phyloP scores from a whole-genome alignment of 2,797 vertebrate species.

The Galago senegalensis region DNA sequence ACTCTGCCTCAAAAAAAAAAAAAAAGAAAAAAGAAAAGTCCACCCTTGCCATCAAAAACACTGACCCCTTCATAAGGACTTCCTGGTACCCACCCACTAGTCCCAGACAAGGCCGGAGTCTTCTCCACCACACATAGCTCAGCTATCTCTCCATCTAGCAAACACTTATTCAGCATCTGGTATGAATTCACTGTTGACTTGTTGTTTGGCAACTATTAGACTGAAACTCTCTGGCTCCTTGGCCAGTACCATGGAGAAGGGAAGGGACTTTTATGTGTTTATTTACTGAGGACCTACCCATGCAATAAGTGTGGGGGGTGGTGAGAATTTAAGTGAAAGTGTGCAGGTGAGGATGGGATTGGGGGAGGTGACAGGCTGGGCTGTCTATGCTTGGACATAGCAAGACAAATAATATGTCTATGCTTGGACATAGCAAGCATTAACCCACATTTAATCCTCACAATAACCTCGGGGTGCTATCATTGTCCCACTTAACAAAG shows the following conservation, averaged over 20 bases:
- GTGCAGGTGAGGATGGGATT: accelerated
- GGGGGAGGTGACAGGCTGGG: background rate
- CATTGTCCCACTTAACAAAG: background rate
- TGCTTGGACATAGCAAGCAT: background rate
- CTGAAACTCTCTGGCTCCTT: background rate
- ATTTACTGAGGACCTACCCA: background rate
- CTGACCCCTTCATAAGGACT: background rate
- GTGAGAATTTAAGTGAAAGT: background rate
- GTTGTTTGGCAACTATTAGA: background rate
- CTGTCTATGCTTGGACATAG: background rate
- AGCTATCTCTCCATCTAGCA: background rate
- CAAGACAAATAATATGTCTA: no score
- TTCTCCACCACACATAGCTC: background rate
- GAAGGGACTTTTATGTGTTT: background rate
- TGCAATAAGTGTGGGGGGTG: background rate
- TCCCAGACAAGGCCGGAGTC: background rate
- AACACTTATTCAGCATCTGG: background rate
- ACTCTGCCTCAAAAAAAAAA: no score
- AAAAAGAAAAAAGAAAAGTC: background rate
- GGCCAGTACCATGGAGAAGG: background rate
- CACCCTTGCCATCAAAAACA: background rate
- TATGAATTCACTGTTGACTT: background rate
- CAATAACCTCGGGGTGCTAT: no score
- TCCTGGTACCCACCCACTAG: background rate
- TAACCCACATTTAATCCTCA: background rate